These are phyloP conservation scores for Dermochelys coriacea DNA, from an alignment of 2,797 vertebrate genomes.

Conservation along the genomic window DNA sequence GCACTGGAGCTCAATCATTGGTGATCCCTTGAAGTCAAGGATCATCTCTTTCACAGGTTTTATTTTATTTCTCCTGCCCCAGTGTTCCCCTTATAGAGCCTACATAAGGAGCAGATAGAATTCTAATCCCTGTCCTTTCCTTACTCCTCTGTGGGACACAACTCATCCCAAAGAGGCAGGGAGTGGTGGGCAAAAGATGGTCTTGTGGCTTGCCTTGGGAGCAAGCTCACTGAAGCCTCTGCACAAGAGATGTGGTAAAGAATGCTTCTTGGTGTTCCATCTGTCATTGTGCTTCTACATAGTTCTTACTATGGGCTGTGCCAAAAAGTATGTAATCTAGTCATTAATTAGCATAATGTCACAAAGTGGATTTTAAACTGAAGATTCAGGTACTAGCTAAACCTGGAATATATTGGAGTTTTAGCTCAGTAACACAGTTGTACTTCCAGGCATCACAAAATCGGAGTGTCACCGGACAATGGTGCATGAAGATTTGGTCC, in stretches of 20 bases:
- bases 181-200: not conserved
- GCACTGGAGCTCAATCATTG: too few relatives aligned
- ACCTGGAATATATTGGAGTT: not conserved
- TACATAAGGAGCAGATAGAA: not conserved
- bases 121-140: not conserved
- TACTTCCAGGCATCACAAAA: not conserved
- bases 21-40: too few relatives aligned
- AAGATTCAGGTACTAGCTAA: not conserved
- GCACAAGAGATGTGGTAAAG: not conserved
- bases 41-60: not conserved
- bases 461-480: not conserved
- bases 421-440: not conserved
- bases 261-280: not conserved
- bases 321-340: not conserved
- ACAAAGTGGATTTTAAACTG: not conserved
- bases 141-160: not conserved
- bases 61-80: not conserved
- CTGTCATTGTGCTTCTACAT: not conserved
- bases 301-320: not conserved
- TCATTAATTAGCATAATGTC: not conserved
- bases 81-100: not conserved
- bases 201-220: not conserved
- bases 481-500: not conserved
- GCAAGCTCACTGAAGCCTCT: not conserved
- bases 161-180: not conserved